Evolutionary conservation across 2,888 invertebrate species (phyloP).

Genomic region (Cheilosia vernalis): DNA sequence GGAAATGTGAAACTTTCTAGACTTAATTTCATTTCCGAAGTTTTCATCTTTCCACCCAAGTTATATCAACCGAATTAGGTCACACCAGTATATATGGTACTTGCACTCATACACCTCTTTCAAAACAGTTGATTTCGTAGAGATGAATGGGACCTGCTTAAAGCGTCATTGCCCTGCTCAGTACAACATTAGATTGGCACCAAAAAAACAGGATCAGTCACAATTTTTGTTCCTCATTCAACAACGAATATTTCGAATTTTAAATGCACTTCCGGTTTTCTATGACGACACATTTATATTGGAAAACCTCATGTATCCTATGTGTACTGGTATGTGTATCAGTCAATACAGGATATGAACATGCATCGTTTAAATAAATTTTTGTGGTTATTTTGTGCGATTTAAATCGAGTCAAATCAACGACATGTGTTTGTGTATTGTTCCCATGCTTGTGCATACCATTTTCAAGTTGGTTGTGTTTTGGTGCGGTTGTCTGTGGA

Average conservation of each 20-base stretch:
- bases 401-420: constrained; percentile 32
- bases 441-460: neutral
- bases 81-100: constrained; percentile 24
- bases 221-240: neutral
- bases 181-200: neutral
- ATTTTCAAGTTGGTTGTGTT: neutral
- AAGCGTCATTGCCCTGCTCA: constrained; percentile 9
- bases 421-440: constrained; percentile 21
- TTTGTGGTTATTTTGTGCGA: neutral
- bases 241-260: too few species aligned
- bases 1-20: constrained; percentile 65
- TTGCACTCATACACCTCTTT: too few species aligned
- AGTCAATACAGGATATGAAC: too few species aligned
- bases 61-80: constrained; percentile 58
- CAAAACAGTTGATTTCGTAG: constrained; percentile 18
- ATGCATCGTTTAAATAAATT: too few species aligned
- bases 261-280: too few species aligned
- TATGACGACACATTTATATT: too few species aligned
- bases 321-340: too few species aligned
- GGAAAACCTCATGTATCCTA: too few species aligned
- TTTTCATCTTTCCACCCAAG: constrained; percentile 51
- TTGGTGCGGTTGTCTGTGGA: neutral
- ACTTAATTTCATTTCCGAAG: constrained; percentile 70
- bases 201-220: neutral
- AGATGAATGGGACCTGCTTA: constrained; percentile 47